Base-by-base conservation (phyloP, 2,113 vertebrate species). In the Heterotilapia buettikoferi region DNA sequence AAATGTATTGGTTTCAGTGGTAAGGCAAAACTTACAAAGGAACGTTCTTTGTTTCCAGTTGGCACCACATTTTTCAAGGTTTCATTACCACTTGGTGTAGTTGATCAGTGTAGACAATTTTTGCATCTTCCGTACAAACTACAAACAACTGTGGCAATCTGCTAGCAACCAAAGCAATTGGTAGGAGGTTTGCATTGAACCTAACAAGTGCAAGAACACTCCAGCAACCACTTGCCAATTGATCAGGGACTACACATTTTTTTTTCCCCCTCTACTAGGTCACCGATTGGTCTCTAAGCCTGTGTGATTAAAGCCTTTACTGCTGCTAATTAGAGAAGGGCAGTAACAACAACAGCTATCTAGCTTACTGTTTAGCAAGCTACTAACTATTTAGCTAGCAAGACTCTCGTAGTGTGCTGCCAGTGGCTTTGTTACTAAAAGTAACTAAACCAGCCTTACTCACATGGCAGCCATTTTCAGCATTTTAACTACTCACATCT, bases 1-100 rank as follows among this genome's bases (percentile, higher is more conserved):
- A 73, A 73, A 73, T 47, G 40, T 73, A 73, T 45, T 18, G 68
- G 68, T 45, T 73, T 73, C 40, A 73, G 40, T 45, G 68, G 68
- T 73, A 73, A 73, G 68, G 40, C 68, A 73, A 3, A 45, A 29
- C 13, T 18, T 18, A 73, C 40, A 45, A 73, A 45, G 68, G 14
- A 73, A 29, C 2, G 9, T 18, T 73, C 68, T 73, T 40, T 26
- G 14, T 73, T 73, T 47, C 40, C 68, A 45, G 40, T 73, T 73
- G 40, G 40, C 68, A 45, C 21, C 38, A 73, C 40, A 47, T 10
- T 73, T 47, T 47, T 47, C 14, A 45, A 73, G 14, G 40, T 76
- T 47, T 76, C 40, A 29, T 29, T 47, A 47, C 68, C 2, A 26
- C 40, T 29, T 47, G 9, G 24, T 47, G 4, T 29, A 29, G 40